Base-by-base conservation (phyloP, 2,797 vertebrate species). In the Carapus acus region DNA sequence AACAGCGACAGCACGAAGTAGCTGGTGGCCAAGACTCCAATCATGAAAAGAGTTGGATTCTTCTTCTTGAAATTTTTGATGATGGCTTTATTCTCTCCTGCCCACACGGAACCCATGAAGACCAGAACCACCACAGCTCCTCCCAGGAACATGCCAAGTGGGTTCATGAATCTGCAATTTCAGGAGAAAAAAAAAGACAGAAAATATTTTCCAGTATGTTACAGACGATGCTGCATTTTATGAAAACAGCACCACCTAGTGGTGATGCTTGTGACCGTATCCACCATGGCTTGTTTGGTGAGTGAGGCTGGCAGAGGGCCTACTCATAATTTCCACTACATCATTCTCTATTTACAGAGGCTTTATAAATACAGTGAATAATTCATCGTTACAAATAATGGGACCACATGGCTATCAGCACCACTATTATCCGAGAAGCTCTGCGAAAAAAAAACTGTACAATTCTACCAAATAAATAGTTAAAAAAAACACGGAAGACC, bases 41-140 rank as follows among this genome's bases (percentile, higher is more conserved):
- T 29, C 3, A 98, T 83, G 27, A 97, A 98, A 0, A 90, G 63
- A 2, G 90, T 88, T 24, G 96, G 95, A 66, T 95, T 93, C 69
- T 88, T 93, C 86, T 82, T 94, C 84, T 98, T 98, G 82, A 97
- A 86, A 68, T 87, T 92, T 81, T 94, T 93, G 52, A 99, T 88
- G 16, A 86, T 33, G 41, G 90, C 79, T 75, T 92, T 91, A 83
- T 99, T 97, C 76, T 97, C 94, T 0, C 93, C 94, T 0, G 91
- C 92, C 92, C 92, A 98, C 72, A 97, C 92, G 0, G 94, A 95
- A 0, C 88, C 92, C 23, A 87, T 80, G 82, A 98, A 99, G 49
- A 98, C 88, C 83, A 96, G 77, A 19, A 86, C 73, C 71, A 99
- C 93, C 69, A 99, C 91, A 0, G 84, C 52, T 4, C 91, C 91